A percentile compares a stretch with the other conserved stretches of the same genome.
These are phyloP conservation scores for Channallabes apus DNA, from an alignment of 2,797 vertebrate genomes.

Conservation along the genomic window DNA sequence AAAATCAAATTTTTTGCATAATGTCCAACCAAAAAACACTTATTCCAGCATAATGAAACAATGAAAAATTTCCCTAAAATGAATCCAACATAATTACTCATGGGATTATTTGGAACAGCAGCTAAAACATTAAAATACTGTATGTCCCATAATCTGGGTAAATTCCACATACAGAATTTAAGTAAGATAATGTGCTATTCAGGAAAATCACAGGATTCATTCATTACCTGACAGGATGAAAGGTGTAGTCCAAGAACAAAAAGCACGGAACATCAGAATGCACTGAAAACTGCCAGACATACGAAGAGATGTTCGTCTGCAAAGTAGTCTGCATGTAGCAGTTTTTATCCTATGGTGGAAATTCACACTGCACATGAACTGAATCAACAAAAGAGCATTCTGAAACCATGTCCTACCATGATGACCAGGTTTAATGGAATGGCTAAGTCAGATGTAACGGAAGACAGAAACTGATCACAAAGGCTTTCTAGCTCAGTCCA, in stretches of 20 bases:
- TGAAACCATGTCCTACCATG: background rate
- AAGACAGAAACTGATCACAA: background rate
- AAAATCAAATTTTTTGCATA: background rate
- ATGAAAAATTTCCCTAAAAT: background rate
- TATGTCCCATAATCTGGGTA: background rate
- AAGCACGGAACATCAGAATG: background rate
- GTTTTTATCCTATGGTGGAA: background rate
- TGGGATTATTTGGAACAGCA: background rate
- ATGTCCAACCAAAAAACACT: background rate
- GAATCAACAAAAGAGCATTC: background rate
- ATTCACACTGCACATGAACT: background rate
- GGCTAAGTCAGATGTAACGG: background rate
- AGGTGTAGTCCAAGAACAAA: background rate
- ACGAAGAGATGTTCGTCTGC: background rate
- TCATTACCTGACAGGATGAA: background rate
- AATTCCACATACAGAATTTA: background rate
- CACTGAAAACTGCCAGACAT: background rate
- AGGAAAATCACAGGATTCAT: background rate
- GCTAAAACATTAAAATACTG: background rate
- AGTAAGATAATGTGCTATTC: background rate
- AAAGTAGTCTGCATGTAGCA: background rate
- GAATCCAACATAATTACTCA: background rate
- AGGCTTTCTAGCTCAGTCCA: conserved; percentile 33
- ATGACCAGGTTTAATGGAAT: background rate
- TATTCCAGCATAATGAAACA: background rate